Evolutionary conservation across 2,888 invertebrate species (phyloP).

Genomic region (Polydesmus complanatus): DNA sequence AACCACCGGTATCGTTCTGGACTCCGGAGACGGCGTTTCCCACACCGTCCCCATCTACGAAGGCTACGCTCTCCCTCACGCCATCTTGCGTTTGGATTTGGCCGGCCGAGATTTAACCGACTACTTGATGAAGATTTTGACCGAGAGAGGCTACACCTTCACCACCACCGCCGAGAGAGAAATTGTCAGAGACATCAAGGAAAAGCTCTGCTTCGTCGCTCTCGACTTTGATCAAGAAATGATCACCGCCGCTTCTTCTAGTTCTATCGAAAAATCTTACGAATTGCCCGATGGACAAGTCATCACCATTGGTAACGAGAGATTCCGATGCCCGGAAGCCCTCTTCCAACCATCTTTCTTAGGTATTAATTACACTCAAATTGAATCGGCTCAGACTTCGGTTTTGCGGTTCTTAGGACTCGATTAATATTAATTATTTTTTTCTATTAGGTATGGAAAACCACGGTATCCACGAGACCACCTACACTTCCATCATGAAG

Average conservation of each 20-base stretch:
- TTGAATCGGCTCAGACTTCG: not conserved
- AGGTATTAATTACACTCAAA: slow-evolving; percentile 41
- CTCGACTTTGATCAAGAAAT: slow-evolving; percentile 91
- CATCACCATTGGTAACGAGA: slow-evolving; percentile 74
- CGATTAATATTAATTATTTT: not conserved
- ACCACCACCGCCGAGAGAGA: slow-evolving; percentile 50
- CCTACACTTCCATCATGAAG: slow-evolving; percentile 89
- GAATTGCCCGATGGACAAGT: slow-evolving; percentile 82
- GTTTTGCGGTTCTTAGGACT: not conserved
- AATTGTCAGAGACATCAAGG: slow-evolving; percentile 90
- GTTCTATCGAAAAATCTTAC: slow-evolving; percentile 82
- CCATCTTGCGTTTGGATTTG: slow-evolving; percentile 38
- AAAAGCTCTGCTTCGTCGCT: slow-evolving; percentile 85
- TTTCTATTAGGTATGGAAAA: slow-evolving; percentile 51
- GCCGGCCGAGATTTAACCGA: slow-evolving; percentile 42
- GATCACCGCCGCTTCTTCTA: slow-evolving; percentile 81
- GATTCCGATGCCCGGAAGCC: slow-evolving; percentile 77
- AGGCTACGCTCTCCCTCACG: slow-evolving; percentile 42
- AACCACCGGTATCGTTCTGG: slow-evolving; percentile 84
- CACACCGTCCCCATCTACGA: slow-evolving; percentile 89
- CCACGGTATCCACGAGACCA: slow-evolving; percentile 76
- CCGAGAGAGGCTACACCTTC: slow-evolving; percentile 38
- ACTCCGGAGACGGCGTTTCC: slow-evolving; percentile 83
- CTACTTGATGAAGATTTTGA: slow-evolving; percentile 43
- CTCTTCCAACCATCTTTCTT: slow-evolving; percentile 82